Conservation (phyloP, 2,113 vertebrate species). For the Progne subis region DNA sequence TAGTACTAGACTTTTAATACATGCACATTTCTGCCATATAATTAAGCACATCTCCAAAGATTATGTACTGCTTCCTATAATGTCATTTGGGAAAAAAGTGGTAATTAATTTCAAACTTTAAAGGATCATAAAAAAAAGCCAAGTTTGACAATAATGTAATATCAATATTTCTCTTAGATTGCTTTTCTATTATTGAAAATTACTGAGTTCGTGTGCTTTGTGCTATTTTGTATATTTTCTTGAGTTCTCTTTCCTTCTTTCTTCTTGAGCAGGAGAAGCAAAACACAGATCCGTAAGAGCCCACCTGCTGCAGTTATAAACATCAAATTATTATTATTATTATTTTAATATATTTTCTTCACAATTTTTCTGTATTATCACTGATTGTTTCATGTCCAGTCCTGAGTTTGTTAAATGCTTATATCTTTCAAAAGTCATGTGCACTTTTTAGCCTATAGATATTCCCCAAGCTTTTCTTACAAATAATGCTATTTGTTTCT, state of each 20-base stretch:
- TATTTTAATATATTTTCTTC: conserved; percentile 8
- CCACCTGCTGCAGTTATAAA: conserved; percentile 33
- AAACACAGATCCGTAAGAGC: conserved; percentile 37
- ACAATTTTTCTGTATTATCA: not conserved
- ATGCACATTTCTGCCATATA: not conserved
- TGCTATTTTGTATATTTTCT: conserved; percentile 36
- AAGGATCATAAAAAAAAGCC: not conserved
- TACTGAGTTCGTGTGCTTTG: not conserved
- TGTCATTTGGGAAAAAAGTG: not conserved
- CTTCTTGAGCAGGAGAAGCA: conserved; percentile 58
- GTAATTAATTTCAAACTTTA: not conserved
- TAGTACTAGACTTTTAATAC: not conserved
- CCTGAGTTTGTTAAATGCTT: not conserved
- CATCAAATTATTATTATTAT: conserved; percentile 32
- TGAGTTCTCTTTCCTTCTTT: conserved; percentile 60
- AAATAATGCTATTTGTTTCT: not conserved
- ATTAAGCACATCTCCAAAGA: not conserved
- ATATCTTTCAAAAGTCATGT: not conserved
- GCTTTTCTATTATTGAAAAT: not conserved
- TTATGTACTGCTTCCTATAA: not conserved
- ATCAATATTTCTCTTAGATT: not conserved
- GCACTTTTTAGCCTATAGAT: not conserved
- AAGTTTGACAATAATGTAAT: not conserved
- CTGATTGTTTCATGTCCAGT: not conserved
- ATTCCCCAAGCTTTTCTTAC: not conserved